phyloP scores from a whole-genome alignment of 2,113 vertebrate genomes.

The Pogona vitticeps region DNA sequence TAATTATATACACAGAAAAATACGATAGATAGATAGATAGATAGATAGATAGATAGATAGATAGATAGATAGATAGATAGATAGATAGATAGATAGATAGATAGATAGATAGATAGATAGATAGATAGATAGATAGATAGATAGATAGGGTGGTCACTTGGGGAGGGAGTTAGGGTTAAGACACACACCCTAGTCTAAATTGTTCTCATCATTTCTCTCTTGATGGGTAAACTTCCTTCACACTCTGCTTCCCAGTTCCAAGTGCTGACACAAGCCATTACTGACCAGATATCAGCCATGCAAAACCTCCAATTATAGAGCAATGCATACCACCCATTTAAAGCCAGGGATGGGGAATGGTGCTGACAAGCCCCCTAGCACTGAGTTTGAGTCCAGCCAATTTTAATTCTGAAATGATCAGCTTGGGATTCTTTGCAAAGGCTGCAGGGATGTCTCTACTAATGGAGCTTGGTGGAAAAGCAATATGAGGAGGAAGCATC shows the following conservation, averaged over 20 bases:
- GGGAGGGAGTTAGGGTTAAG: too few species aligned
- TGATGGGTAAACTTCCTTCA: neutral
- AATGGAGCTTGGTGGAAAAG: neutral
- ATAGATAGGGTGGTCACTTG: too few species aligned
- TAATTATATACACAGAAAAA: too few species aligned
- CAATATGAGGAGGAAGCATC: neutral
- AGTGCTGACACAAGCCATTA: neutral
- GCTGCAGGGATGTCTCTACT: neutral
- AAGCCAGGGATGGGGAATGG: neutral
- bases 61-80: too few species aligned
- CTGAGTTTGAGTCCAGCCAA: neutral
- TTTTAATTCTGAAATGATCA: neutral
- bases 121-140: too few species aligned
- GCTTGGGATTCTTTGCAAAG: neutral
- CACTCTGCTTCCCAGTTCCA: neutral
- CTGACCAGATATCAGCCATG: neutral
- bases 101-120: too few species aligned
- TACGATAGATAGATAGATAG: too few species aligned
- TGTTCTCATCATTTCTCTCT: neutral
- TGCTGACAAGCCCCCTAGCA: neutral
- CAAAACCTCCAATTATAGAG: neutral
- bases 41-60: too few species aligned
- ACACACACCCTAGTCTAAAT: too few species aligned
- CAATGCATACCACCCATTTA: neutral
- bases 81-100: too few species aligned